These are phyloP conservation scores for Indicator indicator DNA, from an alignment of 2,113 vertebrate species.

Conservation along the genomic window DNA sequence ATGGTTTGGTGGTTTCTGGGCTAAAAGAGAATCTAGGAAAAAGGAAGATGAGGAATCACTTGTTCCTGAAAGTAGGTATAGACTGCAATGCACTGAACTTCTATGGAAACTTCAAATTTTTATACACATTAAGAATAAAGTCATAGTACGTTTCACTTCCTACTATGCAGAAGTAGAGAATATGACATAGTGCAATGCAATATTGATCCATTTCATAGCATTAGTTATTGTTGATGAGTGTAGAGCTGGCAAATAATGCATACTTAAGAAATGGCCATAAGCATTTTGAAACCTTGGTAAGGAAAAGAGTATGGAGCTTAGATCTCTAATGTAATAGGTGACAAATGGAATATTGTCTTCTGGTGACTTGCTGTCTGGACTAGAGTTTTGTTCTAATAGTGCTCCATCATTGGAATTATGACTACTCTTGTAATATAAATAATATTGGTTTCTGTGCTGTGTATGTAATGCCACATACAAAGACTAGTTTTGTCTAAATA, in stretches of 20 bases:
- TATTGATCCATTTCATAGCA: not conserved
- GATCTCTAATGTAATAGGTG: accelerated
- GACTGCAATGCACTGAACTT: not conserved
- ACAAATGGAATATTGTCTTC: accelerated
- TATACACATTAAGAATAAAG: not conserved
- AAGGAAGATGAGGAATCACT: slow-evolving; percentile 83
- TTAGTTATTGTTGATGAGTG: not conserved
- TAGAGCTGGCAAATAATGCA: not conserved
- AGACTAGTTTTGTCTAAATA: not conserved
- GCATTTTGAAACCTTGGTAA: not conserved
- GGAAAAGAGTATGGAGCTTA: not conserved
- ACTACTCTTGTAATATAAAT: not conserved
- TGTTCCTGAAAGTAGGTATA: slow-evolving; percentile 83
- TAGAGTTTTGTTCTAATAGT: not conserved
- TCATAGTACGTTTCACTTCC: not conserved
- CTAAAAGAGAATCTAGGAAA: slow-evolving; percentile 86
- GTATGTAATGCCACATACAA: accelerated
- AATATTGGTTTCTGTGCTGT: not conserved
- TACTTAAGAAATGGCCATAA: not conserved
- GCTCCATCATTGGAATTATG: not conserved
- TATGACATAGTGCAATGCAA: not conserved
- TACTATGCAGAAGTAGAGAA: not conserved
- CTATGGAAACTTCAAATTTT: not conserved
- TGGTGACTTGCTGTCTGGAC: not conserved
- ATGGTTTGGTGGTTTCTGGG: slow-evolving; percentile 90